Conservation (phyloP, 2,797 vertebrate genomes). For the Diceros bicornis region DNA sequence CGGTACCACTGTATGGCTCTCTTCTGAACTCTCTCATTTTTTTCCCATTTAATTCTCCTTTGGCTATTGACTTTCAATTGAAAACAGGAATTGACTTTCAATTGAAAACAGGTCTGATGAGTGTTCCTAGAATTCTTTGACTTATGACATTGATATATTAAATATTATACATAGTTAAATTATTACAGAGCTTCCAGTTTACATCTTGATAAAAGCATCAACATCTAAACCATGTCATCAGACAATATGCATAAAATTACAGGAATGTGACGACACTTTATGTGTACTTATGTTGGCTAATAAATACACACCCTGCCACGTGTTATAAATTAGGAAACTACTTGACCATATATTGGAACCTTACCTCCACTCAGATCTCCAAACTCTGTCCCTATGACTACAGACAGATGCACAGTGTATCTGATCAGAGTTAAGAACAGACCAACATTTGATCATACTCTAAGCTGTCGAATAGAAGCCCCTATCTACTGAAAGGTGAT, state of each 20-base stretch:
- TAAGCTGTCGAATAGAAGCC: neutral
- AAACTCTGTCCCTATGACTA: neutral
- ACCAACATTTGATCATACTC: neutral
- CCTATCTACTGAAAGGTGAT: neutral
- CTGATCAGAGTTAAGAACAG: constrained; percentile 5
- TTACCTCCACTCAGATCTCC: constrained; percentile 34
- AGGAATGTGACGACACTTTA: constrained; percentile 12
- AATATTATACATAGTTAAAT: constrained; percentile 35
- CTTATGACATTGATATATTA: neutral
- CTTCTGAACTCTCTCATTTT: neutral
- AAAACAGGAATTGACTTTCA: constrained; percentile 57
- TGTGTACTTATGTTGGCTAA: neutral
- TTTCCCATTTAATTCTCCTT: neutral
- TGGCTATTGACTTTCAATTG: constrained; percentile 35
- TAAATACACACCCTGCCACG: neutral
- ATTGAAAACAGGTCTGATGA: constrained; percentile 22
- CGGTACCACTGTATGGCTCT: neutral
- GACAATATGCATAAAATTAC: neutral
- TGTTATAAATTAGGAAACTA: constrained; percentile 44
- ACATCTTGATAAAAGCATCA: constrained; percentile 39
- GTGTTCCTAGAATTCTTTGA: constrained; percentile 38
- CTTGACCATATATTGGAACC: neutral
- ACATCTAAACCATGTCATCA: constrained; percentile 43
- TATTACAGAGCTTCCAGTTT: constrained; percentile 23
- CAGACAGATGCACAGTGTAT: neutral